Conservation (phyloP, 2,888 invertebrate species). For the Tillus elongatus region DNA sequence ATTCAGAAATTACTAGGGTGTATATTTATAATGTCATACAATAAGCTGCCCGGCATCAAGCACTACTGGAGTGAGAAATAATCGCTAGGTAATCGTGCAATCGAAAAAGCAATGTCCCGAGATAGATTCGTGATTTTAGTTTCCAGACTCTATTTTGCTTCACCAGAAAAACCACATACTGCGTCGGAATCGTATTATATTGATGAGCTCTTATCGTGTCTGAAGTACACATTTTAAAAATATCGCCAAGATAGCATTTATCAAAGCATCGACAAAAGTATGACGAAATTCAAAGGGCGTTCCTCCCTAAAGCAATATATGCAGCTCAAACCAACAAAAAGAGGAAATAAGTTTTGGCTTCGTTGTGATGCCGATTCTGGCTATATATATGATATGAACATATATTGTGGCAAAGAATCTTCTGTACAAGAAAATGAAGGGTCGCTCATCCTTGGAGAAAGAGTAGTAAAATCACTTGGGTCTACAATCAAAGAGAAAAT, state of each 20-base stretch:
- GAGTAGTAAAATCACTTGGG: conserved; percentile 19
- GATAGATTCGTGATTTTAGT: too few species aligned
- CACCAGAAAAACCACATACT: too few species aligned
- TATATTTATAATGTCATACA: too few species aligned
- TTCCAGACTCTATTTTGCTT: too few species aligned
- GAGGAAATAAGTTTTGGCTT: conserved; percentile 20
- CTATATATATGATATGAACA: conserved; percentile 23
- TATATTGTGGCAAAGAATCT: conserved; percentile 24
- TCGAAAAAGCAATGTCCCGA: too few species aligned
- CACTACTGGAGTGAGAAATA: too few species aligned
- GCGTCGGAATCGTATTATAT: too few species aligned
- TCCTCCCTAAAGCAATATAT: conserved; percentile 21
- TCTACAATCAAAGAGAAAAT: conserved; percentile 8
- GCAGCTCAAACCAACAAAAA: conserved; percentile 20
- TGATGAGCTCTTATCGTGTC: too few species aligned
- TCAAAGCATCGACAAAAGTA: conserved; percentile 15
- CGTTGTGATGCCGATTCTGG: conserved; percentile 21
- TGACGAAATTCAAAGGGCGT: conserved; percentile 16
- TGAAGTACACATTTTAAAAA: conserved; percentile 15
- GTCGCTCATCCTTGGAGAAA: conserved; percentile 19
- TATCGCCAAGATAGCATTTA: conserved; percentile 10
- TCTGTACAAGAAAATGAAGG: conserved; percentile 17
- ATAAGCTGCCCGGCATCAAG: too few species aligned
- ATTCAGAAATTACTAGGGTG: too few species aligned
- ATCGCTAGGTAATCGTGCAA: too few species aligned